Base-by-base conservation (phyloP, 1,140 invertebrate genomes). In the Apis laboriosa region DNA sequence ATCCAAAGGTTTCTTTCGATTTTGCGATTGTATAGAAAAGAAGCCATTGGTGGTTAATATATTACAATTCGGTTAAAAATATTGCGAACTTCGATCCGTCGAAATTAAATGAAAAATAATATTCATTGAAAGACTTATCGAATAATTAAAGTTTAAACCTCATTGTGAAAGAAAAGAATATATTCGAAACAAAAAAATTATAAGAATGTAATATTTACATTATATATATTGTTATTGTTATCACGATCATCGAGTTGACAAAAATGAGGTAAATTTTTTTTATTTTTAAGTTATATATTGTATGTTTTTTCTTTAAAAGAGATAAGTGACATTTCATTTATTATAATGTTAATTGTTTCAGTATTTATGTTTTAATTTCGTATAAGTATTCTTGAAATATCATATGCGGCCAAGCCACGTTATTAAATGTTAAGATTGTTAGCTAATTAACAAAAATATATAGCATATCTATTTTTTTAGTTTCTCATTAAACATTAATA, bases 241-340 rank as follows among this genome's bases (percentile, higher is more conserved):
- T 53, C 68, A 81, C 49, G 80, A 51, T 58, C 63, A 68, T 77
- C 80, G 80, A 68, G 19, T 63, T 77, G 80, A 81, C 80, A 81
- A 81, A 81, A 28, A 81, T 60, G 80, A 28, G 60, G 13, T 43
- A 15, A 51, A 0, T 43, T 43, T 21, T 15, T 64, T 8, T 66
- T 43, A 34, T 53, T 64, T 73, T 66, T 58, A 7, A 55, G 43
- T 56, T 73, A 21, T 3, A 53, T 11, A 19, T n/a, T 67, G 11
- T 28, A 68, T 13, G 11, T 49, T 58, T 15, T n/a, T 71, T n/a
- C 24, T 58, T 71, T 61, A 21, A 49, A 34, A 55, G 24, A 43
- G 19, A 68, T 43, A 19, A 61, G 21, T 28, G 9, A n/a, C 80
- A 55, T 81, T 81, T 67, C 72, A 55, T 53, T 43, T 64, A 76